phyloP scores from a whole-genome alignment of 1,140 invertebrate species.

The Aphelinus atriplicis region DNA sequence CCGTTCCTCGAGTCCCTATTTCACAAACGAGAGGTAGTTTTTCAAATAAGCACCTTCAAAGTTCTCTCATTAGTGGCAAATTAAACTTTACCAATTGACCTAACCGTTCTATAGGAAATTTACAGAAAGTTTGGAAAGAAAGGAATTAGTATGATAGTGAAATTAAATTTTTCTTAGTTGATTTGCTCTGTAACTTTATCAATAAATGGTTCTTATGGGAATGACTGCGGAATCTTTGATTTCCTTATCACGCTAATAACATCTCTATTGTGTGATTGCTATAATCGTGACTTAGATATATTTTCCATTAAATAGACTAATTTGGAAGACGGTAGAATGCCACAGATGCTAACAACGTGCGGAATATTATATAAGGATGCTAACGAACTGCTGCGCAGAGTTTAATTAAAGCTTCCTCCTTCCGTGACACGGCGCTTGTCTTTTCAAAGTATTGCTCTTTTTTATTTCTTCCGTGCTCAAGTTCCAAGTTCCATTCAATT shows the following conservation, averaged over 20 bases:
- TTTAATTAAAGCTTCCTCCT: slow-evolving; percentile 53
- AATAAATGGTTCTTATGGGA: too few species aligned
- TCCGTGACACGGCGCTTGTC: slow-evolving; percentile 15
- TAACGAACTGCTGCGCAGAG: slow-evolving; percentile 50
- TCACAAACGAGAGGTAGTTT: neutral
- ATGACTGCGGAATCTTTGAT: too few species aligned
- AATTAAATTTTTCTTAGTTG: too few species aligned
- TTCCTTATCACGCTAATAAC: too few species aligned
- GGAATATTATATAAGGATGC: slow-evolving; percentile 46
- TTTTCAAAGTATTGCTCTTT: slow-evolving; percentile 32
- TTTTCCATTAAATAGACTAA: slow-evolving; percentile 42
- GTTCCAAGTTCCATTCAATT: neutral
- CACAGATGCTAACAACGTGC: slow-evolving; percentile 42
- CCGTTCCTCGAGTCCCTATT: slow-evolving; percentile 55
- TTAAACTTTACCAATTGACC: neutral
- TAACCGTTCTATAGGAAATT: neutral
- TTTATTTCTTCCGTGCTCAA: slow-evolving; percentile 23
- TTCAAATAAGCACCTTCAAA: neutral
- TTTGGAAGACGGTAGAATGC: slow-evolving; percentile 46
- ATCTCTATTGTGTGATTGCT: too few species aligned
- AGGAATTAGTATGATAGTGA: neutral
- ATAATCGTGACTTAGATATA: too few species aligned
- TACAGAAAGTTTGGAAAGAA: too few species aligned
- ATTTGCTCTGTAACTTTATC: too few species aligned
- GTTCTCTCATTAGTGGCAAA: neutral